Conservation (phyloP, 2,888 invertebrate genomes). For the Ophioninae sp. region DNA sequence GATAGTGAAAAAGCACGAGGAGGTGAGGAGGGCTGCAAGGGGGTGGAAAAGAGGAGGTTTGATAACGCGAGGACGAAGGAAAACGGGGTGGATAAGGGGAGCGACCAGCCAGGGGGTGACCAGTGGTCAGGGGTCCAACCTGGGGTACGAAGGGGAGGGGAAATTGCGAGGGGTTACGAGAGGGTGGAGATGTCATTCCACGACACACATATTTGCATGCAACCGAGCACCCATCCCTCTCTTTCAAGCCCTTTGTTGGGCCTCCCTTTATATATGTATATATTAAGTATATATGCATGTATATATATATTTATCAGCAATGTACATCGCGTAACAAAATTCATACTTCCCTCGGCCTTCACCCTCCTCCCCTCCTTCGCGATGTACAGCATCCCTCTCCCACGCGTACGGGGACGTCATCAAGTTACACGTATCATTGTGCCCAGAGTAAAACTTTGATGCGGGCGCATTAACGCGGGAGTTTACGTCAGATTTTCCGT, state of each 20-base stretch:
- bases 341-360: slow-evolving; percentile 31
- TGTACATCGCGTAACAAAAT: slow-evolving; percentile 44
- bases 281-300: neutral
- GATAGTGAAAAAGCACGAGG: slow-evolving; percentile 35
- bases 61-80: slow-evolving; percentile 55
- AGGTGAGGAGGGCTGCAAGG: slow-evolving; percentile 6
- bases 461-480: neutral
- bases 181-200: slow-evolving; percentile 67
- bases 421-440: neutral
- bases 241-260: slow-evolving; percentile 30
- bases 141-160: slow-evolving; percentile 48
- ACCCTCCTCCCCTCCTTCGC: neutral
- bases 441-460: neutral
- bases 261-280: slow-evolving; percentile 12
- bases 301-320: neutral
- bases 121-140: slow-evolving; percentile 23
- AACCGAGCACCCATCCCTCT: slow-evolving; percentile 39
- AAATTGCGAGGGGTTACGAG: slow-evolving; percentile 65
- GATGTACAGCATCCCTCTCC: slow-evolving; percentile 2
- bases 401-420: neutral
- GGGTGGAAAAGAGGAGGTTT: slow-evolving; percentile 1
- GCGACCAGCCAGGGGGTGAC: slow-evolving; percentile 13
- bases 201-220: slow-evolving; percentile 70
- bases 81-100: slow-evolving; percentile 61
- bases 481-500: slow-evolving; percentile 1